These are phyloP conservation scores for Pangasius mekongensis DNA, from an alignment of 2,797 vertebrate genomes.

Conservation along the genomic window DNA sequence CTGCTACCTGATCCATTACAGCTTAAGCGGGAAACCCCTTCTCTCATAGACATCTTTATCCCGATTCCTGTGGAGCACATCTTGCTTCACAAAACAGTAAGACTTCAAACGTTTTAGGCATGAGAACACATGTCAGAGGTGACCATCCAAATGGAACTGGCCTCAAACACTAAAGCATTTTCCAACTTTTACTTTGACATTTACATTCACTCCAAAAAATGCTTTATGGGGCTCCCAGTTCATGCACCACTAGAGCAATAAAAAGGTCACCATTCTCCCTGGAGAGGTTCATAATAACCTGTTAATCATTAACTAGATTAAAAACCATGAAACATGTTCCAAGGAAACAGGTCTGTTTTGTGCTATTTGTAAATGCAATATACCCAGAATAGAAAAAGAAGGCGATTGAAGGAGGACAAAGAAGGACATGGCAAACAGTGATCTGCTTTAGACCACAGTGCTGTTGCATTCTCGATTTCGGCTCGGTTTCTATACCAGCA, in stretches of 20 bases:
- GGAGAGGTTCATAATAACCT: constrained; percentile 68
- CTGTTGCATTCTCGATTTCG: neutral
- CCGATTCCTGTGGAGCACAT: neutral
- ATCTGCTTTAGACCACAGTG: neutral
- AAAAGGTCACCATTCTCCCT: constrained; percentile 65
- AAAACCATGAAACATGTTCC: constrained; percentile 37
- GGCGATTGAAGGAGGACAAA: neutral
- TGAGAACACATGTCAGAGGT: neutral
- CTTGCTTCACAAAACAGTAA: constrained; percentile 1
- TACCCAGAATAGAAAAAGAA: constrained; percentile 44
- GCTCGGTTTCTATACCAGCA: neutral
- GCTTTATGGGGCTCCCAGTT: constrained; percentile 49
- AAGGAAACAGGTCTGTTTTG: constrained; percentile 52
- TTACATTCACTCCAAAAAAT: constrained; percentile 57
- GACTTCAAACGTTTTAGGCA: neutral
- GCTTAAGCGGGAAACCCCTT: constrained; percentile 63
- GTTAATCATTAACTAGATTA: constrained; percentile 79
- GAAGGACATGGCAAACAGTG: constrained; percentile 57
- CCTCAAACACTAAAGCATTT: neutral
- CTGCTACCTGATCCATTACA: constrained; percentile 55
- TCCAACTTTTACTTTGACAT: constrained; percentile 47
- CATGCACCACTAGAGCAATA: constrained; percentile 67
- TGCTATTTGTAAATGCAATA: constrained; percentile 18
- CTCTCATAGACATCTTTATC: constrained; percentile 39
- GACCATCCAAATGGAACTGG: neutral